Evolutionary conservation across 2,797 vertebrate species (phyloP).

Genomic region (Chelon auratus): DNA sequence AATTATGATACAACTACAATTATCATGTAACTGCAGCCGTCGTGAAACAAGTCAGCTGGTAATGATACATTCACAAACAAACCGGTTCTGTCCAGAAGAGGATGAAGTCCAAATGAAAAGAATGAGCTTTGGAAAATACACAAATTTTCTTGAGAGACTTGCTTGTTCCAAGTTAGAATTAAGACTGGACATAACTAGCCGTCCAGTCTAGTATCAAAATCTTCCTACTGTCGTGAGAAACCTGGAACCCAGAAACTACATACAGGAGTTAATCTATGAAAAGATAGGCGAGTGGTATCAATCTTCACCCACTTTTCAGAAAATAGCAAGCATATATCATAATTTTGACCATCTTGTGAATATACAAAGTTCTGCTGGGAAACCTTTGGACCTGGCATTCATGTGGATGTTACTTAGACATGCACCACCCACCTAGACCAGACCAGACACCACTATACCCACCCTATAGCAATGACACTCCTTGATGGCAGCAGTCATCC

Average conservation of each 20-base stretch:
- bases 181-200: not conserved
- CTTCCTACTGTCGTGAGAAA: no score
- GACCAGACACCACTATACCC: no score
- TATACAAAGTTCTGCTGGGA: no score
- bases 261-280: not conserved
- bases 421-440: no score
- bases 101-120: not conserved
- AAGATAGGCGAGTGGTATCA: not conserved
- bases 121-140: not conserved
- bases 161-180: not conserved
- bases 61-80: not conserved
- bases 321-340: not conserved
- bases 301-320: not conserved
- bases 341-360: no score
- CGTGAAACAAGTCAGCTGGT: conserved; percentile 1
- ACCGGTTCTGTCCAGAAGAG: not conserved
- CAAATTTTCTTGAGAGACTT: no score
- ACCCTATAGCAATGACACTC: no score
- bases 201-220: not conserved
- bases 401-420: no score
- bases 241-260: not conserved
- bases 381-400: no score
- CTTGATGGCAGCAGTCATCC: no score
- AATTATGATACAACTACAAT: conserved; percentile 15
- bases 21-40: conserved; percentile 7